Base-by-base conservation (phyloP, 1,140 invertebrate species). In the Cyrtorhinus lividipennis region DNA sequence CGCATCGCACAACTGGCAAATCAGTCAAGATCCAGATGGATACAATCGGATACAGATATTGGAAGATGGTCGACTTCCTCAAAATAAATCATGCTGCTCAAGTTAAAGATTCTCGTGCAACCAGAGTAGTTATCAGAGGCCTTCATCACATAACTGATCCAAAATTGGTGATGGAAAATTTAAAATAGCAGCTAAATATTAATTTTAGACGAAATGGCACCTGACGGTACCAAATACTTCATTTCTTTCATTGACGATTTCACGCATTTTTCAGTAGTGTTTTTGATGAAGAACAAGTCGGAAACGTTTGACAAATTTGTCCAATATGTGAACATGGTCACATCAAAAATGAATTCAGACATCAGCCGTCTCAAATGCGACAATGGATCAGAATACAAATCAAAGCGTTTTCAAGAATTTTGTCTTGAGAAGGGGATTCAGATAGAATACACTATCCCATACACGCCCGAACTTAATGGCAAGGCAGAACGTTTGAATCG, bases 401-500 rank as follows among this genome's bases (percentile, higher is more conserved):
- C 59, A 13, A 59, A 61, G 15, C 26, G 65, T 25, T 23, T 69
- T 10, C 64, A 66, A 61, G 46, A 68, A 1, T 69, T 66, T 62
- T 67, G 63, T 61, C 60, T 56, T 10, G 62, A 69, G 27, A 68
- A 70, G 57, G 70, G 71, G 23, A 72, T 71, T 22, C 45, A 59
- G 20, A 64, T 70, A 46, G 66, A 73, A 27, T 67, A 56, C n/a
- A 72, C 70, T 8, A 63, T 65, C 15, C 59, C 65, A 23, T 70
- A 72, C 38, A 67, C 70, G 15, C 70, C 72, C 48, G 59, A 71
- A 59, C 64, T 67, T 58, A 76, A 75, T 67, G 73, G 72, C 10
- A 63, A 68, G 24, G 64, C 69, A 18, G 74, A 75, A 66, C 45
- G 73, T 56, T 38, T 69, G 13, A 74, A 74, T 61, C 38, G 38